Percentiles rank a stretch among this genome's conserved stretches.
Evolutionary conservation across 2,888 invertebrate species (phyloP).

Genomic region (Volucella inanis): DNA sequence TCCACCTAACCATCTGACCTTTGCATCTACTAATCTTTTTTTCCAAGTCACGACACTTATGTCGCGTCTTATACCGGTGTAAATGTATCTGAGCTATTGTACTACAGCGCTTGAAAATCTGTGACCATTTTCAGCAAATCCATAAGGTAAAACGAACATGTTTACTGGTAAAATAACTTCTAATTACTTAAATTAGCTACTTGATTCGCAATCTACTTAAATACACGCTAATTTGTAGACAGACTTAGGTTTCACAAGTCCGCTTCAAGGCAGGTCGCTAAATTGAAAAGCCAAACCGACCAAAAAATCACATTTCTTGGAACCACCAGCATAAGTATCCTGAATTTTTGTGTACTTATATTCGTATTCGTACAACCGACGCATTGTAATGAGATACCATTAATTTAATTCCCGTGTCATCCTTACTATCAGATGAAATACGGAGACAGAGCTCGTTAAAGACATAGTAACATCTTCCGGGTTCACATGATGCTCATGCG

Average conservation of each 20-base stretch:
- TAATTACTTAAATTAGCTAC: constrained; percentile 17
- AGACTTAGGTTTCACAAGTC: neutral
- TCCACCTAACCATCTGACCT: constrained; percentile 35
- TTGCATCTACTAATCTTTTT: constrained; percentile 16
- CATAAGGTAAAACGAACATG: constrained; percentile 19
- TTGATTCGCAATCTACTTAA: neutral
- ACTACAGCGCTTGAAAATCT: neutral
- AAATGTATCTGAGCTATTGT: neutral
- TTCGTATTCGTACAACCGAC: neutral
- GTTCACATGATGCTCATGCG: constrained; percentile 41
- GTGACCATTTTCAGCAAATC: constrained; percentile 4
- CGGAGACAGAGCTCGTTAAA: constrained; percentile 1
- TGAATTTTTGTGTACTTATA: neutral
- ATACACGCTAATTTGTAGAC: neutral
- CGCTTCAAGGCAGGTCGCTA: neutral
- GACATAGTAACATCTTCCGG: constrained; percentile 52
- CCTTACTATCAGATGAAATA: constrained; percentile 25
- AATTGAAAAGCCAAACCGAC: constrained; percentile 7
- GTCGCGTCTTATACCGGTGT: neutral
- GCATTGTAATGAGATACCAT: constrained; percentile 29
- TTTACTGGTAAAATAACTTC: neutral
- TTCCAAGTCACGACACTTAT: constrained; percentile 21
- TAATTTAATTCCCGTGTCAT: constrained; percentile 51
- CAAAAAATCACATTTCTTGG: constrained; percentile 20
- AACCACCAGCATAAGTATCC: constrained; percentile 20